These are phyloP conservation scores for Peromyscus polionotus DNA, from an alignment of 2,113 vertebrate genomes.

Conservation along the genomic window DNA sequence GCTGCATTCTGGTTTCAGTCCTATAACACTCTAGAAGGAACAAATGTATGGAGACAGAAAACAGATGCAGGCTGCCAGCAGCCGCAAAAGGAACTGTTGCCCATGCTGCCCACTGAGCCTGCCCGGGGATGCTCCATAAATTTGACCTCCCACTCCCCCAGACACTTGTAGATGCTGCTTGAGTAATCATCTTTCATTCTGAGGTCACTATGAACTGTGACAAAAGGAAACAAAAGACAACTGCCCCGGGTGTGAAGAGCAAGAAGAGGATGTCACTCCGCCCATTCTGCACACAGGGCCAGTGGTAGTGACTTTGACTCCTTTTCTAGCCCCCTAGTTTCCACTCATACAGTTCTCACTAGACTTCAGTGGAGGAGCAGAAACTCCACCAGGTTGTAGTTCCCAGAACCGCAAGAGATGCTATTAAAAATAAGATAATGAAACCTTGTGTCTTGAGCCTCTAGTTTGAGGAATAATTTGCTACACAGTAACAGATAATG, in stretches of 20 bases:
- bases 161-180: background rate
- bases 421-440: slow-evolving; percentile 43
- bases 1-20: background rate
- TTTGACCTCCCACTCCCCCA: background rate
- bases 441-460: background rate
- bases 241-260: background rate
- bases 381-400: background rate
- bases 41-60: background rate
- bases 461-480: background rate
- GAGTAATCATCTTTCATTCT: background rate
- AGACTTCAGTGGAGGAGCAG: background rate
- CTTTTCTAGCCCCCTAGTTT: slow-evolving; percentile 2
- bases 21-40: background rate
- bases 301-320: background rate
- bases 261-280: background rate
- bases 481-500: background rate
- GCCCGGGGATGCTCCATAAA: background rate
- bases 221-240: background rate
- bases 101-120: background rate
- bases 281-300: background rate
- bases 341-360: background rate
- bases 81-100: background rate
- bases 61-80: background rate
- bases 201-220: background rate
- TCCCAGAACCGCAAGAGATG: slow-evolving; percentile 26